Evolutionary conservation across 2,113 vertebrate species (phyloP).

Genomic region (Lasiurus borealis): DNA sequence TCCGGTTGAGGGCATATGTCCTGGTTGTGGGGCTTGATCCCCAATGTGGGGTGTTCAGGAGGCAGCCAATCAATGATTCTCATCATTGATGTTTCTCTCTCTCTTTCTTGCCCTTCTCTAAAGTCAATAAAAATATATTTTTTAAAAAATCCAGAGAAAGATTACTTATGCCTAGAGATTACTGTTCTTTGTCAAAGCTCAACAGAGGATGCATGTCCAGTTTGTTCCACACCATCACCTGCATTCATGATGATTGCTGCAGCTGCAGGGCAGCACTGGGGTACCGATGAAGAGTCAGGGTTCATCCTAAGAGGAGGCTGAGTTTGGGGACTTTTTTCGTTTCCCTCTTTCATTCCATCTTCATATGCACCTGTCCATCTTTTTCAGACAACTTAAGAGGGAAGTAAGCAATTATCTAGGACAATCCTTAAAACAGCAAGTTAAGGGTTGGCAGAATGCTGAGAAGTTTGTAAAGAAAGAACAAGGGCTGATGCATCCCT

Average conservation of each 20-base stretch:
- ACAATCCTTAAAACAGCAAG: background rate
- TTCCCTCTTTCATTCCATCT: background rate
- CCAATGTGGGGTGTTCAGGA: too few relatives aligned
- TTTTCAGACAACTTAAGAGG: constrained; percentile 15
- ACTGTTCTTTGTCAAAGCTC: background rate
- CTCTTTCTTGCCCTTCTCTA: too few relatives aligned
- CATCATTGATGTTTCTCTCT: too few relatives aligned
- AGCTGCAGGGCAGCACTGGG: fast-evolving
- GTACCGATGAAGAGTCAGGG: background rate
- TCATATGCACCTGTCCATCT: background rate
- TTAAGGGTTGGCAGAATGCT: background rate
- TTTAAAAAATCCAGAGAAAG: background rate
- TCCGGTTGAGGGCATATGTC: too few relatives aligned
- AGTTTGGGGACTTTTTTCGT: background rate
- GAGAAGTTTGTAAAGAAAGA: background rate
- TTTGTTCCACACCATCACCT: background rate
- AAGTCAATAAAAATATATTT: too few relatives aligned
- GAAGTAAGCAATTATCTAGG: background rate
- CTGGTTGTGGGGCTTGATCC: too few relatives aligned
- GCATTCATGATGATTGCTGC: background rate
- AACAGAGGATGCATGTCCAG: background rate
- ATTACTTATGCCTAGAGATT: background rate
- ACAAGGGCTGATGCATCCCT: background rate
- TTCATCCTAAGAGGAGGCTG: background rate
- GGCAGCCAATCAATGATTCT: too few relatives aligned